Conservation (phyloP, 2,113 vertebrate genomes). For the Pangasianodon gigas region DNA sequence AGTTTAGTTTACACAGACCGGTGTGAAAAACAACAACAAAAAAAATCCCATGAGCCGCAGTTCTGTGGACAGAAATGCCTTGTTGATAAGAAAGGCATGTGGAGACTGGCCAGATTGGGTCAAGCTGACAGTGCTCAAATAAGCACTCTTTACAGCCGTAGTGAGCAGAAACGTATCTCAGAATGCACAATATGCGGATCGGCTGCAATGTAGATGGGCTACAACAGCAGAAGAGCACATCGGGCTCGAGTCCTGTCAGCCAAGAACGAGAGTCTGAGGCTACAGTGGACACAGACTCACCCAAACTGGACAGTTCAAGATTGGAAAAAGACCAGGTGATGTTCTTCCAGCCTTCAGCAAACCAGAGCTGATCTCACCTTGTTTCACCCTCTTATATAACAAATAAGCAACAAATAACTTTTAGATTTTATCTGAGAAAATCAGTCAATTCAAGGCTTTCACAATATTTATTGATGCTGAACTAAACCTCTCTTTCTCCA, state of each 20-base stretch:
- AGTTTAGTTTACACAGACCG: neutral
- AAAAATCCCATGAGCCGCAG: neutral
- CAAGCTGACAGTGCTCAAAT: neutral
- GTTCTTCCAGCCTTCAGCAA: neutral
- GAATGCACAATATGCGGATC: neutral
- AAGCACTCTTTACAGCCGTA: no score
- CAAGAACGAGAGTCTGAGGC: neutral
- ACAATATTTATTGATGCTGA: neutral
- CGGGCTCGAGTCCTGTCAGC: neutral
- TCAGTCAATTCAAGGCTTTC: neutral
- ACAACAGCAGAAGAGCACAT: neutral
- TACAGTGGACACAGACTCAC: neutral
- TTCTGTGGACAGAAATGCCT: neutral
- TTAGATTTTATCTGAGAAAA: neutral
- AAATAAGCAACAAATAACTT: neutral
- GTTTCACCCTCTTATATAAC: no score
- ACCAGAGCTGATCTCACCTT: neutral
- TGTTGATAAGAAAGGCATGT: neutral
- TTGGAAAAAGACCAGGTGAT: neutral
- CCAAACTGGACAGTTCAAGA: neutral
- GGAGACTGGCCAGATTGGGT: neutral
- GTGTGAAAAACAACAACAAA: neutral
- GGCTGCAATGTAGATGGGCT: neutral
- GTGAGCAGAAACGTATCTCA: neutral
- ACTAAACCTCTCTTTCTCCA: no score